These are phyloP conservation scores for Lutjanus argentimaculatus DNA, from an alignment of 2,797 vertebrate genomes.

Conservation along the genomic window DNA sequence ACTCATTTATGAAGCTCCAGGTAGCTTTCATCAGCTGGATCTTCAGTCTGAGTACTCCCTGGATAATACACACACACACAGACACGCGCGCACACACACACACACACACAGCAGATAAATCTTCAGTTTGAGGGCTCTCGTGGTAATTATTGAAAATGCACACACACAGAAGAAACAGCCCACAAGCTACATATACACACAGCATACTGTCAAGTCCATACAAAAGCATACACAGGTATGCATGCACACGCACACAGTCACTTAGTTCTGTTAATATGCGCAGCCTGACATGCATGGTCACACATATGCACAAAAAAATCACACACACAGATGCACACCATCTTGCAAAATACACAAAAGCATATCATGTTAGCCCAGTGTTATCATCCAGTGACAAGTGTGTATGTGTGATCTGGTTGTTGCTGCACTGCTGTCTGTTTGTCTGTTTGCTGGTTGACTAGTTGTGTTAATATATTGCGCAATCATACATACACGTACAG, in stretches of 20 bases:
- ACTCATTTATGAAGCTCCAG: constrained; percentile 66
- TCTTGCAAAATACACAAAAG: neutral
- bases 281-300: no score
- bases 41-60: constrained; percentile 64
- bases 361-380: neutral
- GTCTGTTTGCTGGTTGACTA: neutral
- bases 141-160: constrained; percentile 40
- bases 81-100: constrained; percentile 9
- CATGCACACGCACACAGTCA: neutral
- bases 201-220: neutral
- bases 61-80: constrained; percentile 28
- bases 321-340: constrained; percentile 7
- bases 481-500: neutral
- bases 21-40: constrained; percentile 70
- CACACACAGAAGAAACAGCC: constrained; percentile 20
- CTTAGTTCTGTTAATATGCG: no score
- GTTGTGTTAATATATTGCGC: neutral
- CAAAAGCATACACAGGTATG: neutral
- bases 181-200: constrained; percentile 7
- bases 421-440: neutral
- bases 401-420: neutral
- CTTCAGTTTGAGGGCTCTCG: constrained; percentile 49
- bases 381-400: neutral
- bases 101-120: constrained; percentile 23
- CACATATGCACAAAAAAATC: constrained; percentile 1